These are phyloP conservation scores for Cepaea hortensis DNA, from an alignment of 2,888 invertebrate genomes.

Conservation along the genomic window DNA sequence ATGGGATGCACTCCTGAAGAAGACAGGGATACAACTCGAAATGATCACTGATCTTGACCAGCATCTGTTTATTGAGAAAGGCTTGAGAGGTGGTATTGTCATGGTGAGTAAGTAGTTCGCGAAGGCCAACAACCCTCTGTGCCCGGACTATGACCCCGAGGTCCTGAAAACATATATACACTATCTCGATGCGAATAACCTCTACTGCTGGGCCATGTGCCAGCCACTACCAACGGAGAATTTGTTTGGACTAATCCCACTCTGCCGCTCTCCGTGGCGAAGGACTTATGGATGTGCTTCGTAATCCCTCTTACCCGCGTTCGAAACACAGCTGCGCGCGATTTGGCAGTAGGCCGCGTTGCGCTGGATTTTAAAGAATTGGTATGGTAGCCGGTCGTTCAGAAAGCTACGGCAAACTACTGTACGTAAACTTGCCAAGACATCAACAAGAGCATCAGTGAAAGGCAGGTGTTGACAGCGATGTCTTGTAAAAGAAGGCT, in stretches of 20 bases:
- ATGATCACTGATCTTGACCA: background rate
- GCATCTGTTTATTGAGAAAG: conserved; percentile 7
- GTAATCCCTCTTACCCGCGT: too few relatives aligned
- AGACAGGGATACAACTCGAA: conserved; percentile 9
- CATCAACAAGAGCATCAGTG: too few relatives aligned
- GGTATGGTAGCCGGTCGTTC: too few relatives aligned
- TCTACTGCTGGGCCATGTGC: conserved; percentile 3
- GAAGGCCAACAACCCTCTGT: conserved; percentile 10
- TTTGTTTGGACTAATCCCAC: background rate
- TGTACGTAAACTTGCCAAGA: too few relatives aligned
- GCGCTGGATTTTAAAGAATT: too few relatives aligned
- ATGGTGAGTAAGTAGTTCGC: background rate
- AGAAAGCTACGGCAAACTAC: too few relatives aligned
- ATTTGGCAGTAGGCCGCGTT: too few relatives aligned
- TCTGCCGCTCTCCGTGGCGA: background rate
- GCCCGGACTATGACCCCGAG: background rate
- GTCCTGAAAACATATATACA: background rate
- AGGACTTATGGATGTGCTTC: background rate
- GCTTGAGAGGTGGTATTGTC: background rate
- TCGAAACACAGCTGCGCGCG: too few relatives aligned
- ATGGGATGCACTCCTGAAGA: too few relatives aligned
- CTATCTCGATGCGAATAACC: background rate
- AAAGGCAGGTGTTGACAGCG: too few relatives aligned
- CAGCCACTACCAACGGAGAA: background rate
- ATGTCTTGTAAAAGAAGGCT: background rate